Evolutionary conservation across 2,113 vertebrate species (phyloP).

Genomic region (Salvator merianae): DNA sequence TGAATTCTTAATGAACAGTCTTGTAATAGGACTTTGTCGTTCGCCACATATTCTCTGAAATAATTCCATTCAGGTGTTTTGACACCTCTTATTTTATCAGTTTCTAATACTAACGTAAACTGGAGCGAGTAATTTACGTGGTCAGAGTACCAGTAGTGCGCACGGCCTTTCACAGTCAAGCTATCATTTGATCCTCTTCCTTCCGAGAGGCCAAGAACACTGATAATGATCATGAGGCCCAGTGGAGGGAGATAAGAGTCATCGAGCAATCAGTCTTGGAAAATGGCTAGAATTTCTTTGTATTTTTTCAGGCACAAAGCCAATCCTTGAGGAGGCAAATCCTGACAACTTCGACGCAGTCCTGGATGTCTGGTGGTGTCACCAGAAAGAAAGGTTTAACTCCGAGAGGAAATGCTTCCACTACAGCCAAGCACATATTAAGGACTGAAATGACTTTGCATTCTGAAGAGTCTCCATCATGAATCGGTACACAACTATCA

Average conservation of each 20-base stretch:
- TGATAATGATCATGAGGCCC: neutral
- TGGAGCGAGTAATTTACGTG: neutral
- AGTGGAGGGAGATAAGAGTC: constrained; percentile 1
- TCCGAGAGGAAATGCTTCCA: constrained; percentile 67
- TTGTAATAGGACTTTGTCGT: neutral
- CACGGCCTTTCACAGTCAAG: neutral
- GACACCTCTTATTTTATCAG: neutral
- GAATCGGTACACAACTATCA: constrained; percentile 94
- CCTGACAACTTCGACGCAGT: constrained; percentile 72
- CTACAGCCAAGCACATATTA: constrained; percentile 45
- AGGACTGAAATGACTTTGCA: constrained; percentile 69
- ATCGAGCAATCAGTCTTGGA: neutral
- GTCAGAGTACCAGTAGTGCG: neutral
- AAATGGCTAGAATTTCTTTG: constrained; percentile 23
- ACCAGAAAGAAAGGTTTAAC: constrained; percentile 88
- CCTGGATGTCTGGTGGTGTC: constrained; percentile 81
- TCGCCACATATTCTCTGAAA: neutral
- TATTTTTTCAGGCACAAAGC: constrained; percentile 72
- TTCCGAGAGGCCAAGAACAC: neutral
- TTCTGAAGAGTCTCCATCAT: constrained; percentile 74
- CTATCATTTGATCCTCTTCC: neutral
- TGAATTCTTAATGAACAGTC: neutral
- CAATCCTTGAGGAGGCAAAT: constrained; percentile 85
- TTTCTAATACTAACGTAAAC: neutral
- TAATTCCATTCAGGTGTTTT: neutral